Evolutionary conservation across 1,140 invertebrate genomes (phyloP).

Genomic region (Bombus superbus): DNA sequence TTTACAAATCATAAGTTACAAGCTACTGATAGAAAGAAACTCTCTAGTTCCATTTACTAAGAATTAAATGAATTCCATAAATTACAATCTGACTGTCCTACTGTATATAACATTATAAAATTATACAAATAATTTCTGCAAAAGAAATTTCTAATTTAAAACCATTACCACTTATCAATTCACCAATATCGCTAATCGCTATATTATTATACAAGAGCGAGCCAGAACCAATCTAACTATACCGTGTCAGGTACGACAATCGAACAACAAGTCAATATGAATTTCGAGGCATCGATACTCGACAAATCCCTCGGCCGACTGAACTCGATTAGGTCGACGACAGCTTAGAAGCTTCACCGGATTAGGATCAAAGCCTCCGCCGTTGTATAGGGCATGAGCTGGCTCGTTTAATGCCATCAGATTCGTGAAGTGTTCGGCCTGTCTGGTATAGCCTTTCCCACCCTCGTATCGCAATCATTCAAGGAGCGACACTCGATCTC

Average conservation of each 20-base stretch:
- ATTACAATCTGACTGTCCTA: too few relatives aligned
- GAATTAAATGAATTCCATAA: too few relatives aligned
- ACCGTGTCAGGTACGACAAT: not conserved
- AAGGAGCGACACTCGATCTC: conserved; percentile 46
- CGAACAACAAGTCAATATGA: conserved; percentile 45
- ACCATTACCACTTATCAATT: too few relatives aligned
- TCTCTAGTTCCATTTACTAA: too few relatives aligned
- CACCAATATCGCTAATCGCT: not conserved
- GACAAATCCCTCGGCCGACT: conserved; percentile 11
- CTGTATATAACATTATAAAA: too few relatives aligned
- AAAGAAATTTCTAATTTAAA: too few relatives aligned
- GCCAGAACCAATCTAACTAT: not conserved
- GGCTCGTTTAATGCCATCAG: conserved; percentile 60
- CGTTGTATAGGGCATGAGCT: conserved; percentile 35
- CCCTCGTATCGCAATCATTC: conserved; percentile 44
- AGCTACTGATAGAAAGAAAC: too few relatives aligned
- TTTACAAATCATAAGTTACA: too few relatives aligned
- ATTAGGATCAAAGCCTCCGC: conserved; percentile 63
- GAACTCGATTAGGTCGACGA: conserved; percentile 64
- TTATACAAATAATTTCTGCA: too few relatives aligned
- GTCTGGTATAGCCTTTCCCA: conserved; percentile 26
- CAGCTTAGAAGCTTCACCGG: conserved; percentile 52
- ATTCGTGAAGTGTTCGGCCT: conserved; percentile 41
- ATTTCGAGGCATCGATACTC: conserved; percentile 50
- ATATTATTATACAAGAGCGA: not conserved